Percentiles rank a stretch among this genome's conserved stretches.
Evolutionary conservation across 2,888 invertebrate species (phyloP).

Genomic region (Xestia c-nigrum): DNA sequence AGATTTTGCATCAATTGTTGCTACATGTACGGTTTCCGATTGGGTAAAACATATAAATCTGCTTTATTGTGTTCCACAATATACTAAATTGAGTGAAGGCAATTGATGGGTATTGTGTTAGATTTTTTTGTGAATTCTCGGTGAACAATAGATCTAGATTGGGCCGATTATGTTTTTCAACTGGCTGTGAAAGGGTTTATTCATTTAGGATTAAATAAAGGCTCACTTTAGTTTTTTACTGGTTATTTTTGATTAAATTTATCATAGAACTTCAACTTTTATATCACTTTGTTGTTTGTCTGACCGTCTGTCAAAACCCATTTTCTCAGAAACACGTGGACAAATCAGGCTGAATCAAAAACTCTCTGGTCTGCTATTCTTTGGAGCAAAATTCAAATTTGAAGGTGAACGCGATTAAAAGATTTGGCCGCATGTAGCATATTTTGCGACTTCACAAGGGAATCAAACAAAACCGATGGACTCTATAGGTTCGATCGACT

Average conservation of each 20-base stretch:
- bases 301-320: too few species aligned
- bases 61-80: conserved; percentile 44
- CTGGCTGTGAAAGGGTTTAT: conserved; percentile 28
- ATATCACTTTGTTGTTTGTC: too few species aligned
- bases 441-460: too few species aligned
- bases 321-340: too few species aligned
- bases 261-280: not conserved
- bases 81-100: conserved; percentile 30
- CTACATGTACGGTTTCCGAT: conserved; percentile 48
- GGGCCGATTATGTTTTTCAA: conserved; percentile 45
- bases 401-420: too few species aligned
- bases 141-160: conserved; percentile 49
- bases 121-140: conserved; percentile 27
- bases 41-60: conserved; percentile 37
- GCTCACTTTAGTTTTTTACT: not conserved
- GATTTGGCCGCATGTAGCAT: too few species aligned
- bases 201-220: conserved; percentile 3
- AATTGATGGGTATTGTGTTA: conserved; percentile 42
- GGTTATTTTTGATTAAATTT: not conserved
- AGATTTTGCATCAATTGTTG: conserved; percentile 46
- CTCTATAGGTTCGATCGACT: too few species aligned
- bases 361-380: too few species aligned
- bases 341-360: too few species aligned
- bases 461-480: too few species aligned
- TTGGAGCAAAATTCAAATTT: too few species aligned